Conservation (phyloP, 2,113 vertebrate species). For the Hypomesus transpacificus region DNA sequence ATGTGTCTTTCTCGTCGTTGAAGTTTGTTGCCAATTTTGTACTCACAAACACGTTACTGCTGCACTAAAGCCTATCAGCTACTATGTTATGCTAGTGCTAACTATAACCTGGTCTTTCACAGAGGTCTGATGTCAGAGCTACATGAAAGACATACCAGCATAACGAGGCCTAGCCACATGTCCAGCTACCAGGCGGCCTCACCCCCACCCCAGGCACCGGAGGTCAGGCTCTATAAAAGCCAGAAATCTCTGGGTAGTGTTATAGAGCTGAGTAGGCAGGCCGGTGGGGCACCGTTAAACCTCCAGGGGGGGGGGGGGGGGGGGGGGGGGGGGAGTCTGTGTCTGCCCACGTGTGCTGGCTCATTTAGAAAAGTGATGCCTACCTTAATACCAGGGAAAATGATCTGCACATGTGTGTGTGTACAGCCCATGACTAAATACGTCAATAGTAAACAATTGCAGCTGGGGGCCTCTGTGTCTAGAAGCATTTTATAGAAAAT, state of each 20-base stretch:
- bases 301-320: conserved; percentile 23
- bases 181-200: conserved; percentile 25
- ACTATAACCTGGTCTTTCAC: no score
- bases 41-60: no score
- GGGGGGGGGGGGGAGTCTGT: conserved; percentile 32
- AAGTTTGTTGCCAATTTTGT: no score
- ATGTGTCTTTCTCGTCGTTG: no score
- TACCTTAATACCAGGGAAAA: not conserved
- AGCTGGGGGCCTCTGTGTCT: conserved; percentile 32
- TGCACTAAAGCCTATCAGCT: no score
- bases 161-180: conserved; percentile 40
- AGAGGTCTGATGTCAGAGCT: conserved; percentile 12
- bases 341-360: conserved; percentile 23
- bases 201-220: conserved; percentile 24
- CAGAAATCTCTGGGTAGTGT: conserved; percentile 37
- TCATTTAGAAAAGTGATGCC: not conserved
- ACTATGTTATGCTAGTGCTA: not conserved
- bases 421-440: not conserved
- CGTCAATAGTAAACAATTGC: conserved; percentile 41
- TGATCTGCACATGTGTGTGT: conserved; percentile 1
- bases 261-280: conserved; percentile 28
- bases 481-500: not conserved
- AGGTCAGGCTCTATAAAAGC: conserved; percentile 22
- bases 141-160: conserved; percentile 57
- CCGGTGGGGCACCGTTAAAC: conserved; percentile 32